phyloP scores from a whole-genome alignment of 2,113 vertebrate genomes.

The Ciconia boyciana region DNA sequence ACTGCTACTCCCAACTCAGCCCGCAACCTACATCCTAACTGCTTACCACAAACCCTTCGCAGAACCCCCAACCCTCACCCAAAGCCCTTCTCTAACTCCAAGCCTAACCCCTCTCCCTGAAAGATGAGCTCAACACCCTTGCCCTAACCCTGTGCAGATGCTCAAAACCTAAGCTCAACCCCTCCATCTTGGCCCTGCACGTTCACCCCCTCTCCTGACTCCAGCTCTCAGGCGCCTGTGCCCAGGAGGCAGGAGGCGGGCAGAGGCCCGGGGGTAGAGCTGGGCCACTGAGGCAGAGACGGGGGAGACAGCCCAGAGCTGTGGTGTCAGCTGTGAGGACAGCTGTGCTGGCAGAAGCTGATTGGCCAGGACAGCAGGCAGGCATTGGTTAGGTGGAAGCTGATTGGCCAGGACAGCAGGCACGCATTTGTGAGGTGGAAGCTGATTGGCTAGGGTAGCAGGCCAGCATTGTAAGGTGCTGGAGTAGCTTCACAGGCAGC shows the following conservation, averaged over 20 bases:
- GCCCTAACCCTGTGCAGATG: accelerated
- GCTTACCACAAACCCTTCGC: not conserved
- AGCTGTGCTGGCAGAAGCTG: not conserved
- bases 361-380: not conserved
- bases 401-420: not conserved
- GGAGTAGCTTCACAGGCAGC: not conserved
- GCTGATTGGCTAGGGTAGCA: not conserved
- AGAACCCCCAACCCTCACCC: not conserved
- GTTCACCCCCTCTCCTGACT: not conserved
- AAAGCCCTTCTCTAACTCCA: not conserved
- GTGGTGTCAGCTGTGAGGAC: not conserved
- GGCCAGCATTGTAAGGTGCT: not conserved
- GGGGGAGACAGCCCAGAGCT: not conserved
- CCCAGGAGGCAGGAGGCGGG: accelerated
- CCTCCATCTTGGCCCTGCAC: not conserved
- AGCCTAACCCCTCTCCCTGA: not conserved
- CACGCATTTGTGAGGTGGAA: not conserved
- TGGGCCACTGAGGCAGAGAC: not conserved
- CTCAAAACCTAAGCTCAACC: not conserved
- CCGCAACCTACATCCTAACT: not conserved
- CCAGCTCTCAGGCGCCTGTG: accelerated
- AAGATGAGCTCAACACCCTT: accelerated
- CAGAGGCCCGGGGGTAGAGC: not conserved
- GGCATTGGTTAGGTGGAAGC: not conserved
- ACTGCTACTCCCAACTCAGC: not conserved